Percentiles rank a stretch among this genome's conserved stretches.
Conservation (phyloP, 2,888 invertebrate species). For the Brachyptera risi region DNA sequence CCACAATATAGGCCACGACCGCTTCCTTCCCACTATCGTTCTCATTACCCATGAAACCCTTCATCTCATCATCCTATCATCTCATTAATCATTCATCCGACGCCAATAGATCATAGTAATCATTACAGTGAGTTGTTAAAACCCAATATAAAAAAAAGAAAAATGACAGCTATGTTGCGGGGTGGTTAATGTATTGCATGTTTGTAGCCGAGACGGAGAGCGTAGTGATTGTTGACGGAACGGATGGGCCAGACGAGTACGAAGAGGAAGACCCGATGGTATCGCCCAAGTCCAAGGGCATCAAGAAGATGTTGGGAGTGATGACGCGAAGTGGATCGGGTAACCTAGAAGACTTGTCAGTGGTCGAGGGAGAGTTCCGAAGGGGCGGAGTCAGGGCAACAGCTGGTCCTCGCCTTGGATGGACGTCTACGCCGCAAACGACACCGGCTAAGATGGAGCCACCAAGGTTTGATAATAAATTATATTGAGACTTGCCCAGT, state of each 20-base stretch:
- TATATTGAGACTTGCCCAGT: too few relatives aligned
- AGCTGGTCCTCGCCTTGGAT: slow-evolving; percentile 66
- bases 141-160: too few relatives aligned
- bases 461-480: slow-evolving; percentile 18
- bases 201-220: slow-evolving; percentile 60
- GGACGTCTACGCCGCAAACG: slow-evolving; percentile 43
- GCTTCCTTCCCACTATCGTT: too few relatives aligned
- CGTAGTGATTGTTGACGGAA: slow-evolving; percentile 47
- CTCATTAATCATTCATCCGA: too few relatives aligned
- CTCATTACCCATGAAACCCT: too few relatives aligned
- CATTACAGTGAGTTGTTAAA: too few relatives aligned
- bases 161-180: too few relatives aligned
- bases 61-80: too few relatives aligned
- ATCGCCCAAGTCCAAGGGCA: slow-evolving; percentile 54
- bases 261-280: slow-evolving; percentile 43
- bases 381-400: slow-evolving; percentile 70
- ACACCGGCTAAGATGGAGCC: slow-evolving; percentile 33
- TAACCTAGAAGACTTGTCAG: slow-evolving; percentile 58
- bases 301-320: slow-evolving; percentile 64
- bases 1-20: too few relatives aligned
- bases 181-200: slow-evolving; percentile 17
- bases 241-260: slow-evolving; percentile 40
- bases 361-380: slow-evolving; percentile 58
- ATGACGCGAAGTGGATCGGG: slow-evolving; percentile 66
- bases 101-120: too few relatives aligned